These are phyloP conservation scores for Buathra laborator DNA, from an alignment of 2,888 invertebrate genomes.

Conservation along the genomic window DNA sequence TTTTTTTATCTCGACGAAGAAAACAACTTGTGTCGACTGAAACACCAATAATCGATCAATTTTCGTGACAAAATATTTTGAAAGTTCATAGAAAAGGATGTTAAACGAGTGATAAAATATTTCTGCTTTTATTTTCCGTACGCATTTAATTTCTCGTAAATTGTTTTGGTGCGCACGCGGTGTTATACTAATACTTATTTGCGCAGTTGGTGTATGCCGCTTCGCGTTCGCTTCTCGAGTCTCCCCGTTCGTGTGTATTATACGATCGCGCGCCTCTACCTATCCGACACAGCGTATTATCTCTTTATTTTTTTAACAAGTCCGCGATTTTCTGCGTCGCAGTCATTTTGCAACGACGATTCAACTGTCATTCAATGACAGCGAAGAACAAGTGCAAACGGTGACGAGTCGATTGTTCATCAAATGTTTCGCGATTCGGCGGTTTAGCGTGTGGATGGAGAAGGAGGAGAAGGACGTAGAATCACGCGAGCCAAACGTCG, in stretches of 20 bases:
- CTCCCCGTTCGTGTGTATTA: conserved; percentile 21
- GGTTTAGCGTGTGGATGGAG: conserved; percentile 12
- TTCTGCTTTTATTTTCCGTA: neutral
- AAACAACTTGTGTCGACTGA: neutral
- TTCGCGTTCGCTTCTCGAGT: neutral
- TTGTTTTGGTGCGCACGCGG: neutral
- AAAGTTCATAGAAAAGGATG: neutral
- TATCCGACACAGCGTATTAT: neutral
- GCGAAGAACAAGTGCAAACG: conserved; percentile 11
- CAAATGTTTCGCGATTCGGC: neutral
- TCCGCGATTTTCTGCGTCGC: conserved; percentile 15
- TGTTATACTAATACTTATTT: neutral
- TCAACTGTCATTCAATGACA: neutral
- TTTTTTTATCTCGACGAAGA: neutral
- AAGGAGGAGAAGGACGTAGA: neutral
- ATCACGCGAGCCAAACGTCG: conserved; percentile 9
- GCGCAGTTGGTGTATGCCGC: conserved; percentile 39
- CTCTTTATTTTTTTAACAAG: neutral
- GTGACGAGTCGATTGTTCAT: neutral
- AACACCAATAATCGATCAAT: neutral
- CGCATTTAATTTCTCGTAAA: neutral
- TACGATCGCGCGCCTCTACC: conserved; percentile 15
- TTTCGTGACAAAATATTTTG: neutral
- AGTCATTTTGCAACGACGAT: neutral
- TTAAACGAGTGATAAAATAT: neutral